Base-by-base conservation (phyloP, 2,888 invertebrate genomes). In the Drosophila suboccidentalis region DNA sequence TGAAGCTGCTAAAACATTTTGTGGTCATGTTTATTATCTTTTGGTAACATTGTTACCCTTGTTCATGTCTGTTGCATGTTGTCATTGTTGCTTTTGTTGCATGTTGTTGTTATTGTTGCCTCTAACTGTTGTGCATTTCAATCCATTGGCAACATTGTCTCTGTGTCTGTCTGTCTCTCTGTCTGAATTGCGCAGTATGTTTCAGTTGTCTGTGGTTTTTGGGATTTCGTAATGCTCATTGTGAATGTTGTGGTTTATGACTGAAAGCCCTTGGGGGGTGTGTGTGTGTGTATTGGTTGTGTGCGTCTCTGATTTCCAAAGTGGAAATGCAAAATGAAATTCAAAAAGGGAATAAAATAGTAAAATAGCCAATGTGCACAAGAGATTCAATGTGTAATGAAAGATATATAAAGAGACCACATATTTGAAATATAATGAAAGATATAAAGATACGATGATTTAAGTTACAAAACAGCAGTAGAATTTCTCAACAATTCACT, bases 1-100 rank as follows among this genome's bases (percentile, higher is more conserved):
- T 84, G 75, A 72, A 82, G 83, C 86, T 72, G 78, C 46, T 82
- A 59, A 78, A 78, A 80, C 82, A 83, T 78, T 82, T 70, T 84
- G 86, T 36, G 84, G 84, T 76, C 68, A 53, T 78, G 84, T 74
- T 75, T 71, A 81, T 79, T 85, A 71, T 82, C 76, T 64, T 61
- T 58, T 66, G 57, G 26, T 29, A 64, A 67, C 78, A 78, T 69
- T 76, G 71, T 76, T 62, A 60, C 34, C 57, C 60, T 55, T 71
- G 67, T 71, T 38, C 47, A 29, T 54, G 29, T 46, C 29, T 22
- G 32, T 41, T 59, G 15, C n/a, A 8, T 32, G 58, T 65, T 68
- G 57, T 36, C 44, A 44, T 39, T 72, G 19, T 41, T 38, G 17
- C 49, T 59, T 58, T 29, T 50, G 47, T 59, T 38, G 26, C 32